Evolutionary conservation across 2,888 invertebrate genomes (phyloP).

Genomic region (Zaprionus obscuricornis): DNA sequence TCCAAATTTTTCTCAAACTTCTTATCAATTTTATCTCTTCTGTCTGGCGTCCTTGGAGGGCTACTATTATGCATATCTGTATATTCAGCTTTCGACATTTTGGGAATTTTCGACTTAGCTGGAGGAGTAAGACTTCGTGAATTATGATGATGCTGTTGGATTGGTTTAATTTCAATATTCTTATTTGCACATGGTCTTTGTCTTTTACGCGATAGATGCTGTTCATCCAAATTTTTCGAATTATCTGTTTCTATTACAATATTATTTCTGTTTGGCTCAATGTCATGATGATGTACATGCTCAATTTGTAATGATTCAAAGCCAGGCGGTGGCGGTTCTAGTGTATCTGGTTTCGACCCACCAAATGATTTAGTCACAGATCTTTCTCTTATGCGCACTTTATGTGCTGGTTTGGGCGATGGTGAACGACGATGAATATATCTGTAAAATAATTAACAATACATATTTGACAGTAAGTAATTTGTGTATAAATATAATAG

Average conservation of each 20-base stretch:
- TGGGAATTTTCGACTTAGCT: slow-evolving; percentile 37
- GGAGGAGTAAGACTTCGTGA: slow-evolving; percentile 59
- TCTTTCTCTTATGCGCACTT: slow-evolving; percentile 21
- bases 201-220: slow-evolving; percentile 21
- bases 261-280: slow-evolving; percentile 24
- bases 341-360: slow-evolving; percentile 41
- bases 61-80: slow-evolving; percentile 18
- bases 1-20: slow-evolving; percentile 9
- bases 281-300: slow-evolving; percentile 47
- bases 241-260: slow-evolving; percentile 10
- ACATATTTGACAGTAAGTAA: background rate
- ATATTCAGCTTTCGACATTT: slow-evolving; percentile 24
- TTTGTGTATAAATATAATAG: background rate
- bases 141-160: slow-evolving; percentile 17
- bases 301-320: slow-evolving; percentile 66
- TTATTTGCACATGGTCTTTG: slow-evolving; percentile 32
- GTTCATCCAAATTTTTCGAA: slow-evolving; percentile 12
- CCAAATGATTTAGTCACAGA: slow-evolving; percentile 30
- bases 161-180: slow-evolving; percentile 18
- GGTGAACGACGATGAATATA: slow-evolving; percentile 51
- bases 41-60: slow-evolving; percentile 60
- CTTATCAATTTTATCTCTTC: slow-evolving; percentile 15
- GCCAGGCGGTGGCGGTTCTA: slow-evolving; percentile 77
- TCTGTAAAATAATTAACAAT: slow-evolving; percentile 28
- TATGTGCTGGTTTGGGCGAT: slow-evolving; percentile 39